A percentile compares a stretch with the other conserved stretches of the same genome.
Evolutionary conservation across 2,113 vertebrate genomes (phyloP).

Genomic region (Budorcas taxicolor): DNA sequence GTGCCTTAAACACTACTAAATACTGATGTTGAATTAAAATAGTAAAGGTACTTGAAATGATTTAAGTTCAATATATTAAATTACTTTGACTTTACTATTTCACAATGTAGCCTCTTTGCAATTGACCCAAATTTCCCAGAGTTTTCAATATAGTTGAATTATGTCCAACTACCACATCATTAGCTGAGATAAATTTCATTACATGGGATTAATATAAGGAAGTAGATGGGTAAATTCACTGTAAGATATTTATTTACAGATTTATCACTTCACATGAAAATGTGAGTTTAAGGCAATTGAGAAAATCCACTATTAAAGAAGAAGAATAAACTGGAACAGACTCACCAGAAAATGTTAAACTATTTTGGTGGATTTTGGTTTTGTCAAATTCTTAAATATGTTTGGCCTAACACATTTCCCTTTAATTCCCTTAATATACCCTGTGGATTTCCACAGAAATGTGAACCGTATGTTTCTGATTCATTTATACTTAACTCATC

Average conservation of each 20-base stretch:
- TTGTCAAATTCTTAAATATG: slow-evolving; percentile 70
- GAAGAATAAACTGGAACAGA: slow-evolving; percentile 52
- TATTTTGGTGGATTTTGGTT: slow-evolving; percentile 69
- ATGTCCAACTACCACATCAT: not conserved
- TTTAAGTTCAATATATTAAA: slow-evolving; percentile 6
- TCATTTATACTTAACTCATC: slow-evolving; percentile 73
- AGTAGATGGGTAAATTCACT: not conserved
- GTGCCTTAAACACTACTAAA: not conserved
- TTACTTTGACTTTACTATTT: not conserved
- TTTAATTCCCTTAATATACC: slow-evolving; percentile 75
- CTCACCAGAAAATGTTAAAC: slow-evolving; percentile 64
- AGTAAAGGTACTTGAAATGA: not conserved
- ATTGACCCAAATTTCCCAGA: slow-evolving; percentile 5
- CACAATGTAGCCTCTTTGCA: not conserved
- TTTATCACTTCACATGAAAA: slow-evolving; percentile 15
- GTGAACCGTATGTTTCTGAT: slow-evolving; percentile 71
- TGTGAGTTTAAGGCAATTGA: slow-evolving; percentile 29
- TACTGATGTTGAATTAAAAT: not conserved
- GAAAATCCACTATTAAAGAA: slow-evolving; percentile 37
- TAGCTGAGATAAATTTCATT: slow-evolving; percentile 42
- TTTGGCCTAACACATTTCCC: slow-evolving; percentile 73
- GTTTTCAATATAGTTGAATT: slow-evolving; percentile 38
- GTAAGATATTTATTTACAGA: slow-evolving; percentile 18
- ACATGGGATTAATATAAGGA: slow-evolving; percentile 14
- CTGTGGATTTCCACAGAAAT: slow-evolving; percentile 74